Evolutionary conservation across 2,113 vertebrate genomes (phyloP).

Genomic region (Hemicordylus capensis): DNA sequence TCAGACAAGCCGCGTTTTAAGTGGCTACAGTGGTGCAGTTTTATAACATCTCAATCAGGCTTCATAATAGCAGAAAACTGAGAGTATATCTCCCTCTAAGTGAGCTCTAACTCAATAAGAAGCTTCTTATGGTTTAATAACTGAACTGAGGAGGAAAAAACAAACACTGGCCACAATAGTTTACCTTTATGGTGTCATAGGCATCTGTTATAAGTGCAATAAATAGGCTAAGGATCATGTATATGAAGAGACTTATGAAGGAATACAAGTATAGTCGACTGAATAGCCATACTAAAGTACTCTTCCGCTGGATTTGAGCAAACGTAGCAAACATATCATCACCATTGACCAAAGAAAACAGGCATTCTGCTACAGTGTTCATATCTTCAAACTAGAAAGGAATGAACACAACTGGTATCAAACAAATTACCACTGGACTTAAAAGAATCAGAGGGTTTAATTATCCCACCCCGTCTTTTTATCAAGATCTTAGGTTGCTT

Average conservation of each 20-base stretch:
- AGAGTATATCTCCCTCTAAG: neutral
- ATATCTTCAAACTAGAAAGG: constrained; percentile 89
- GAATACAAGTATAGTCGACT: constrained; percentile 93
- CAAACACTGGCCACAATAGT: neutral
- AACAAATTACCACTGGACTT: neutral
- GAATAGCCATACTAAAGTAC: constrained; percentile 91
- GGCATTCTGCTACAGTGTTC: constrained; percentile 91
- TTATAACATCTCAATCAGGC: no score
- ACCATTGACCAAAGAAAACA: constrained; percentile 95
- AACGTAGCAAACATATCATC: constrained; percentile 99
- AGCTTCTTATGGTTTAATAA: neutral
- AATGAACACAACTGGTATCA: constrained; percentile 21
- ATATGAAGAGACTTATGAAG: constrained; percentile 97
- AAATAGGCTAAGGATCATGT: constrained; percentile 98
- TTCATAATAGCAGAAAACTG: no score
- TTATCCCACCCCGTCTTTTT: neutral
- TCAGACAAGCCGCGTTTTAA: no score
- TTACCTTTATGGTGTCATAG: constrained; percentile 97
- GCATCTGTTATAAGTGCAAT: constrained; percentile 97
- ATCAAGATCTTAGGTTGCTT: neutral
- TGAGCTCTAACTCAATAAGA: neutral
- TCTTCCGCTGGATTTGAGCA: constrained; percentile 91
- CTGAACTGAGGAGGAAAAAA: neutral
- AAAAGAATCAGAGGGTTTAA: neutral
- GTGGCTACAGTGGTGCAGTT: no score